These are phyloP conservation scores for Clarias magur DNA, from an alignment of 2,113 vertebrate genomes.

Conservation along the genomic window DNA sequence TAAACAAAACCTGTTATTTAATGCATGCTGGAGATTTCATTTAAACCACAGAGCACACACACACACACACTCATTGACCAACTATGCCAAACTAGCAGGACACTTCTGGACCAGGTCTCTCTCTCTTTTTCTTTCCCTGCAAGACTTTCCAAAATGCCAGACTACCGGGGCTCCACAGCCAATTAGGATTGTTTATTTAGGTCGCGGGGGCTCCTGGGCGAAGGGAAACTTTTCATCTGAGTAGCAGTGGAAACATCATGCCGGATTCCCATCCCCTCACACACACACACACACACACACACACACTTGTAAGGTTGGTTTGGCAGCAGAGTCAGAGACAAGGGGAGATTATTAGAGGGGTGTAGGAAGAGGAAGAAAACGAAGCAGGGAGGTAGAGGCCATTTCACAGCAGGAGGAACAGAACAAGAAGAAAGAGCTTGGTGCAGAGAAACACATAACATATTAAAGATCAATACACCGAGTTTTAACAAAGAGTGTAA, in stretches of 20 bases:
- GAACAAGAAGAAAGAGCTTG: background rate
- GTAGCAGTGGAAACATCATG: conserved; percentile 68
- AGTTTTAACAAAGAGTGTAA: background rate
- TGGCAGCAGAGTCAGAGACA: background rate
- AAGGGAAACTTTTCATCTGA: conserved; percentile 73
- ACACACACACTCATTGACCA: conserved; percentile 6
- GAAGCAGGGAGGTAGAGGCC: conserved; percentile 14
- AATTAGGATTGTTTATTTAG: conserved; percentile 90
- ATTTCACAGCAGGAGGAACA: conserved; percentile 12
- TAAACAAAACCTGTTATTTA: conserved; percentile 20
- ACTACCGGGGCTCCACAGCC: conserved; percentile 90
- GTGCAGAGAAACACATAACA: background rate
- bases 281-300: conserved; percentile 33
- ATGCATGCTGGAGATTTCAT: conserved; percentile 5
- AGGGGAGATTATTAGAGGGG: conserved; percentile 8
- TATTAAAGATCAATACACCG: background rate
- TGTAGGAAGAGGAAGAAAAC: background rate
- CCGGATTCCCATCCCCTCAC: conserved; percentile 56
- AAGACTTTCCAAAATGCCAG: conserved; percentile 72
- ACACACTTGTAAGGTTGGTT: conserved; percentile 26
- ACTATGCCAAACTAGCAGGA: background rate
- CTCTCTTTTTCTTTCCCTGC: conserved; percentile 8
- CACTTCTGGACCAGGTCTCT: conserved; percentile 3
- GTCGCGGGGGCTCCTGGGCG: conserved; percentile 76
- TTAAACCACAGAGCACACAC: background rate